Evolutionary conservation across 2,888 invertebrate species (phyloP).

Genomic region (Tenthredo mesomela): DNA sequence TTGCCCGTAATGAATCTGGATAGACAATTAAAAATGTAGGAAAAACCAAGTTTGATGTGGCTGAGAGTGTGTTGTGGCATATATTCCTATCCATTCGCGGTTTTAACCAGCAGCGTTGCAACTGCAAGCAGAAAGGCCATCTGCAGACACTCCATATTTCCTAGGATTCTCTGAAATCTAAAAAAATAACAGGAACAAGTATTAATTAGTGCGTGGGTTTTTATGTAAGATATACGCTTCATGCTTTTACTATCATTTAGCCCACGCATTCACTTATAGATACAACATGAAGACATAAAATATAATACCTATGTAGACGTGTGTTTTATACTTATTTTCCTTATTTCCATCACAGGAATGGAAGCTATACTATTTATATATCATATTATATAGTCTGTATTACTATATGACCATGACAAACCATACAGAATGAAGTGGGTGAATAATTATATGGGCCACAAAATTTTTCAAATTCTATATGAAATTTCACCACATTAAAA

Average conservation of each 20-base stretch:
- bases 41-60: slow-evolving; percentile 53
- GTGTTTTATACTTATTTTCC: neutral
- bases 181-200: neutral
- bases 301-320: neutral
- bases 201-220: neutral
- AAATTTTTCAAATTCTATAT: too few species aligned
- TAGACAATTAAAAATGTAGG: slow-evolving; percentile 39
- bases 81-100: slow-evolving; percentile 53
- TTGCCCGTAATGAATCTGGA: slow-evolving; percentile 40
- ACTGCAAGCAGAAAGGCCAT: slow-evolving; percentile 67
- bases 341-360: neutral
- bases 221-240: neutral
- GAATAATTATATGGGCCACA: too few species aligned
- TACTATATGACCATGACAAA: neutral
- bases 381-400: neutral
- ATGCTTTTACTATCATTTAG: neutral
- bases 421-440: neutral
- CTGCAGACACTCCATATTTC: slow-evolving; percentile 62
- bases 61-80: slow-evolving; percentile 57
- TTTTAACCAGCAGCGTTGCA: slow-evolving; percentile 55
- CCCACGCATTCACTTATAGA: neutral
- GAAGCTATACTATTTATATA: neutral
- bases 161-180: neutral
- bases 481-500: too few species aligned
- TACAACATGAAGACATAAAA: neutral